A percentile compares a stretch with the other conserved stretches of the same genome.
Conservation (phyloP, 2,797 vertebrate species). For the Anguilla marmorata region DNA sequence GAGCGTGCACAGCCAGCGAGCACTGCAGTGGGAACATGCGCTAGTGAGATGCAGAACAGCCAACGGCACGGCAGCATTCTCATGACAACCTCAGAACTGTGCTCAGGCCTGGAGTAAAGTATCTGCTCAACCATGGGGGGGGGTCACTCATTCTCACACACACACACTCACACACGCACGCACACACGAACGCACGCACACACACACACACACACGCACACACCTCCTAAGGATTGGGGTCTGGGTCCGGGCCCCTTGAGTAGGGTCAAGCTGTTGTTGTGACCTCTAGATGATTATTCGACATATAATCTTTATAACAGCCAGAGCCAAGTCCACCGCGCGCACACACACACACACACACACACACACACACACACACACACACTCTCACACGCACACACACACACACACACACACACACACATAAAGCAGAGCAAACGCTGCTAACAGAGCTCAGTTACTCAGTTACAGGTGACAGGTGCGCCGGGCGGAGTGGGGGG, state of each 20-base stretch:
- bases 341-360: not conserved
- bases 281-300: too few relatives aligned
- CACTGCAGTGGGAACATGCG: not conserved
- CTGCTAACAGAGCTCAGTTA: not conserved
- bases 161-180: not conserved
- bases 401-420: not conserved
- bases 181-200: too few relatives aligned
- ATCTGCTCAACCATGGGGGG: not conserved
- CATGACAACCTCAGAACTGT: not conserved
- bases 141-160: too few relatives aligned
- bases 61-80: not conserved
- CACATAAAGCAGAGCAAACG: not conserved
- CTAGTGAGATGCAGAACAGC: not conserved
- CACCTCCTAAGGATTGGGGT: too few relatives aligned
- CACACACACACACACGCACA: too few relatives aligned
- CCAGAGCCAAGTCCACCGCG: not conserved
- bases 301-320: too few relatives aligned
- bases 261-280: too few relatives aligned
- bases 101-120: not conserved
- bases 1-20: too few relatives aligned
- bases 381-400: not conserved
- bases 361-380: not conserved
- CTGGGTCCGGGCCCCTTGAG: too few relatives aligned
- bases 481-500: not conserved
- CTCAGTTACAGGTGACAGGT: not conserved